Percentiles rank a stretch among this genome's conserved stretches.
Conservation (phyloP, 2,113 vertebrate species). For the Hiodon tergisus region DNA sequence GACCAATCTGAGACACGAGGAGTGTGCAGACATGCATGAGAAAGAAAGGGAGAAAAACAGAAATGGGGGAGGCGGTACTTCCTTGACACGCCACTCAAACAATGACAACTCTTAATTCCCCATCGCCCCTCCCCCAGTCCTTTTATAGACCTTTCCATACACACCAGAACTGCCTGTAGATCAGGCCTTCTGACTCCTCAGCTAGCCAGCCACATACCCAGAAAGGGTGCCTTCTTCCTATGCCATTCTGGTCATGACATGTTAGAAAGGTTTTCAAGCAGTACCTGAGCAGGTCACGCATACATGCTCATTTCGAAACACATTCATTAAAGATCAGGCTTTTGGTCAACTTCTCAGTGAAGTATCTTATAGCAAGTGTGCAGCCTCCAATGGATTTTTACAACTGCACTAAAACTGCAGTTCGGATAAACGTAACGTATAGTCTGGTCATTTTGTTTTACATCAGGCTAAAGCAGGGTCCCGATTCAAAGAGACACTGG, state of each 20-base stretch:
- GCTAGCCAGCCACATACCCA: neutral
- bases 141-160: conserved; percentile 27
- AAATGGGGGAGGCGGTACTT: conserved; percentile 2
- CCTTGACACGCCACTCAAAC: conserved; percentile 13
- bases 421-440: no score
- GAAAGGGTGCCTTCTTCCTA: neutral
- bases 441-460: neutral
- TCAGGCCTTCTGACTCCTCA: conserved; percentile 26
- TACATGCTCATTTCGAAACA: neutral
- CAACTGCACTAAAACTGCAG: no score
- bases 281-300: conserved; percentile 4
- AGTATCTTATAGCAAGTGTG: no score
- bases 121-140: conserved; percentile 26
- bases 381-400: neutral
- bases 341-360: no score
- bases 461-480: neutral
- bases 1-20: neutral
- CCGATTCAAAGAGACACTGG: neutral
- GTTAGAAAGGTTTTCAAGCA: conserved; percentile 12
- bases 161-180: conserved; percentile 32
- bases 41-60: neutral
- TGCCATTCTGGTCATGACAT: neutral
- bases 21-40: neutral
- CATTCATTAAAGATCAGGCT: neutral
- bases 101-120: conserved; percentile 27